Evolutionary conservation across 2,797 vertebrate genomes (phyloP), one percentile per base, ranked within the genome.

Genomic region (Gallirallus australis): DNA sequence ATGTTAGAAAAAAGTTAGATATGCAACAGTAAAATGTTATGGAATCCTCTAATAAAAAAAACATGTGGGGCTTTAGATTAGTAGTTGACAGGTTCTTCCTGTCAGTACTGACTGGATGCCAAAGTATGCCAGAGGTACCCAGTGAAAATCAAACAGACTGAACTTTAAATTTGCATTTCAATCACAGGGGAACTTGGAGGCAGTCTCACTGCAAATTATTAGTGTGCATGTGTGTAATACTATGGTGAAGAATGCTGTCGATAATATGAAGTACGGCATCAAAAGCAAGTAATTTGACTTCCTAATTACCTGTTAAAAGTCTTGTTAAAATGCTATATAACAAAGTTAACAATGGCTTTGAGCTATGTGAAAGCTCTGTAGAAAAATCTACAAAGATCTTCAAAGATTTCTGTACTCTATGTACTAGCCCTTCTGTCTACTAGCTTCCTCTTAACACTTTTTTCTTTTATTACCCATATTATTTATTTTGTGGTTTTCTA

Each of bases 141-240:
- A 72, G 30, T 15, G 35, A 65, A 78, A 94, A 90, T 18, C 30
- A 40, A 79, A 87, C 59, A 72, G 64, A 31, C 40, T 35, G 54
- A 94, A 90, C 76, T 72, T 70, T 27, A n/a, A 73, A 56, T 89
- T 95, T 86, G 11, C 45, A 73, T 94, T 94, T 96, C 50, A 54
- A 6, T 82, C 45, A 14, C 25, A 40, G 28, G 18, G 33, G 11
- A 71, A 64, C 69, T 66, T 52, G 40, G 68, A 86, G 53, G 35
- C 28, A 33, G 24, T 33, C 63, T 85, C 33, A 4, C 53, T 76
- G 35, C 75, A 73, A 80, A 31, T 68, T 15, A 30, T 71, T 37
- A 6, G 12, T 27, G 40, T 21, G 65, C 10, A 1, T 21, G 6
- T 23, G 19, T 48, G 53, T 25, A 69, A 56, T 35, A 7, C 4